phyloP scores from a whole-genome alignment of 2,888 invertebrate genomes.

The Rhagophthalmus giganteus region DNA sequence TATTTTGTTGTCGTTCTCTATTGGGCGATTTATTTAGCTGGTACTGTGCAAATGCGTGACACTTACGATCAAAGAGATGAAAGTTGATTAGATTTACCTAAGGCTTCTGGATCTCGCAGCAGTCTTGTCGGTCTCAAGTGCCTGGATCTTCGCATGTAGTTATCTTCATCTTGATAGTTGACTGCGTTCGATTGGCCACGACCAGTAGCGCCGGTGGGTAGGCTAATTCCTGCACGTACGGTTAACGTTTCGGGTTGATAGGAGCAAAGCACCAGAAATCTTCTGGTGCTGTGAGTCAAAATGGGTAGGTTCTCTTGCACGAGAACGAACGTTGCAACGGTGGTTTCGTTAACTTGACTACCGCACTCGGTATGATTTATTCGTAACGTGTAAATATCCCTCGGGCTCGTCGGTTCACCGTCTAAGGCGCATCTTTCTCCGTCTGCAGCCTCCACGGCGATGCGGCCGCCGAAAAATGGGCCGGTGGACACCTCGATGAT shows the following conservation, averaged over 20 bases:
- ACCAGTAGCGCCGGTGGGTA: conserved; percentile 60
- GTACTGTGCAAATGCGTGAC: not conserved
- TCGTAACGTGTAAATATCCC: conserved; percentile 72
- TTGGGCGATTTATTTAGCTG: not conserved
- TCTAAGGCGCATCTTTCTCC: conserved; percentile 73
- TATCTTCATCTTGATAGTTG: conserved; percentile 42
- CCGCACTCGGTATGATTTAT: conserved; percentile 75
- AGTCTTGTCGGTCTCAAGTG: conserved; percentile 44
- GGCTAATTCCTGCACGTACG: conserved; percentile 75
- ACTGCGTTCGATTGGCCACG: conserved; percentile 51
- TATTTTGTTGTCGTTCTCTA: not conserved
- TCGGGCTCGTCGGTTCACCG: conserved; percentile 72
- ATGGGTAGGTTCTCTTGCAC: conserved; percentile 84
- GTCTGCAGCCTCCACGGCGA: conserved; percentile 73
- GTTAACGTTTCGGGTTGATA: conserved; percentile 82
- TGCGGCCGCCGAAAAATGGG: conserved; percentile 77
- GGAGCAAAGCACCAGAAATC: conserved; percentile 79
- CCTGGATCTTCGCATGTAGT: conserved; percentile 44
- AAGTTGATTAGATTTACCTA: conserved; percentile 44
- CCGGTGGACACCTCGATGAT: conserved; percentile 84
- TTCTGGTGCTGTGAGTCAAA: conserved; percentile 72
- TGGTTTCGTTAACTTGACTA: conserved; percentile 74
- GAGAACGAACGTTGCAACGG: conserved; percentile 79
- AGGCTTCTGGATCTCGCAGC: conserved; percentile 49
- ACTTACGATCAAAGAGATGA: not conserved